Evolutionary conservation across 2,888 invertebrate genomes (phyloP), one percentile per base, ranked within the genome.

Genomic region (Oscheius sp.): DNA sequence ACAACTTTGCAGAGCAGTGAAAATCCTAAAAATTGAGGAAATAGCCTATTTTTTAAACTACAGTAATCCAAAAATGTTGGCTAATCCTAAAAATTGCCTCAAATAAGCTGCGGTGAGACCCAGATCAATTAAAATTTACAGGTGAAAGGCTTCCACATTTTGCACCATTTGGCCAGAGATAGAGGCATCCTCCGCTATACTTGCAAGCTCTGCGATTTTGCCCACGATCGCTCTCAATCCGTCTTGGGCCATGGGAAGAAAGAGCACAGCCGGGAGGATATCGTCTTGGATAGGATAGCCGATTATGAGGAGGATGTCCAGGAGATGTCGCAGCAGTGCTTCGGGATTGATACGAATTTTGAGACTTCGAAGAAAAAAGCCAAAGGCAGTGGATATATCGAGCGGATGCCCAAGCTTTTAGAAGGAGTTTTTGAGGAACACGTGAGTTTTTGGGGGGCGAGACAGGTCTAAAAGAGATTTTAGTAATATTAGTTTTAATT

Each of bases 341-440:
- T 55, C 34, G 55, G 33, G n/a, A 20, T 55, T 17, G 55, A 55
- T 34, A 55, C 55, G 0, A 55, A 55, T 17, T 55, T 55, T n/a
- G 55, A 55, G 34, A 55, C 55, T 5, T 55, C 55, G 34, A 55
- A 55, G 55, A 55, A 55, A 20, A 55, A 55, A 20, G 33, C 55
- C 15, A 33, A 34, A 15, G 55, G 55, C 31, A 55, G 55, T n/a
- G 33, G 20, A n/a, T 55, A 55, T 25, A 55, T 55, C 23, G n/a
- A 15, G 20, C 33, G 34, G 34, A 55, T 20, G 34, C 55, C 55
- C 31, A 55, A 55, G 27, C 5, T n/a, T n/a, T n/a, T 25, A 29
- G 52, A 52, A 27, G 52, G n/a, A 29, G 52, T 29, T 4, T n/a
- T 3, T 27, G 52, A 52, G 15, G 29, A 52, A 15, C 25, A 15